Percentiles rank a stretch among this genome's conserved stretches.
Conservation (phyloP, 1,140 invertebrate genomes). For the Drosophila pseudoananassae region DNA sequence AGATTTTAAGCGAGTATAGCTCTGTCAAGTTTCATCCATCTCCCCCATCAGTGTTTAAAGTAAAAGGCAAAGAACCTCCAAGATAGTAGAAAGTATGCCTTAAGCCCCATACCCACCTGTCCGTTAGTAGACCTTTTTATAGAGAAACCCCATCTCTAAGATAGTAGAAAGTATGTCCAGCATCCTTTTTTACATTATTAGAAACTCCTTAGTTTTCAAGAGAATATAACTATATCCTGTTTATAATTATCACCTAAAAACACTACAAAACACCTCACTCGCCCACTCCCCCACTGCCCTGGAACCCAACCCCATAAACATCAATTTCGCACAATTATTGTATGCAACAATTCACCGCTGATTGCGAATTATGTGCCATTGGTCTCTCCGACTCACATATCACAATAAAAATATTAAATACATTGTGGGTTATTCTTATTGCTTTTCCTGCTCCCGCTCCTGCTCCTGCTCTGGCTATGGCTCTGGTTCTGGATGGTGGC, state of each 20-base stretch:
- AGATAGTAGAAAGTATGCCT: no score
- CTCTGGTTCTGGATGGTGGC: background rate
- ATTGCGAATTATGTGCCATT: slow-evolving; percentile 52
- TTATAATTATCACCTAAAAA: background rate
- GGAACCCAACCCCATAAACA: slow-evolving; percentile 9
- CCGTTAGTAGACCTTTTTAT: no score
- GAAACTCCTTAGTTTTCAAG: no score
- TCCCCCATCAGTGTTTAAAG: no score
- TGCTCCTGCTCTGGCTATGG: no score
- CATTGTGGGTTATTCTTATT: slow-evolving; percentile 46
- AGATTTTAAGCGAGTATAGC: no score
- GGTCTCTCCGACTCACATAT: slow-evolving; percentile 23
- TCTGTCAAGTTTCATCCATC: no score
- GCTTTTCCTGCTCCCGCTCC: slow-evolving; percentile 1
- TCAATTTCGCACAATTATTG: slow-evolving; percentile 37
- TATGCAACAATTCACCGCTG: slow-evolving; percentile 52
- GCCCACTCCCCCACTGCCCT: background rate
- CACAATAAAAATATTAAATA: slow-evolving; percentile 75
- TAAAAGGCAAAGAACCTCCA: no score
- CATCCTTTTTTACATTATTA: no score
- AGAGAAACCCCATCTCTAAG: no score
- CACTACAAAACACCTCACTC: background rate
- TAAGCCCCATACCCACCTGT: no score
- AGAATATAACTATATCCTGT: background rate
- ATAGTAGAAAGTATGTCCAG: no score